These are phyloP conservation scores for Danio tinwini DNA, from an alignment of 2,797 vertebrate genomes.

Conservation along the genomic window DNA sequence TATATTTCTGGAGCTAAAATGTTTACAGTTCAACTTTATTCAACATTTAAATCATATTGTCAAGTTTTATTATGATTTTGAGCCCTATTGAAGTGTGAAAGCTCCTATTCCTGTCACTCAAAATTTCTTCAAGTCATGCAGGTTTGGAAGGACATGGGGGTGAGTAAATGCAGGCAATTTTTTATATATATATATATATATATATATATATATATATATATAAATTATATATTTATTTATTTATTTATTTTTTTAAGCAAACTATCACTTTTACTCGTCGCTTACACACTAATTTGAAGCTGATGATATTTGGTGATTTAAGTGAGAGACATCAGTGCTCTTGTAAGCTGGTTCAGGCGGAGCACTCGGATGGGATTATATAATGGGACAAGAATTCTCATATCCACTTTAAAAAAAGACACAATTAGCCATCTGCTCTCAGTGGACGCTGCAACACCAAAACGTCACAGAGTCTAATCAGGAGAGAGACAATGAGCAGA, in stretches of 20 bases:
- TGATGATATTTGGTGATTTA: slow-evolving; percentile 23
- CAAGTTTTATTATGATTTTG: background rate
- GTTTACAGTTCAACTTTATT: too few species aligned
- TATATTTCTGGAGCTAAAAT: too few species aligned
- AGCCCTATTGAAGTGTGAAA: background rate
- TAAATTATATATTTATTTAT: too few species aligned
- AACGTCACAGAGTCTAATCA: slow-evolving; percentile 57
- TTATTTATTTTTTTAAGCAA: background rate
- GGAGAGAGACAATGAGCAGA: slow-evolving; percentile 35
- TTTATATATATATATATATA: too few species aligned
- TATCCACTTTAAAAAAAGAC: slow-evolving; percentile 59
- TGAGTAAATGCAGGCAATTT: background rate
- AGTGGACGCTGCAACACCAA: slow-evolving; percentile 50
- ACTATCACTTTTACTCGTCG: background rate
- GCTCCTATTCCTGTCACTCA: background rate
- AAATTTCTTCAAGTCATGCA: background rate
- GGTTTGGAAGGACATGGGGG: background rate
- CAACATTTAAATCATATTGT: background rate
- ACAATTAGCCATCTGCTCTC: slow-evolving; percentile 61
- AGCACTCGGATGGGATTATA: slow-evolving; percentile 54
- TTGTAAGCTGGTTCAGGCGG: slow-evolving; percentile 20
- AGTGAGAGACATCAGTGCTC: slow-evolving; percentile 20
- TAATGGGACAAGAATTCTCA: slow-evolving; percentile 59
- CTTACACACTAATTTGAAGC: slow-evolving; percentile 25
- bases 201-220: too few species aligned